Evolutionary conservation across 23 tunicate species (phyloP), one percentile per base, ranked within the genome.

Genomic region (Phallusia fumigata): DNA sequence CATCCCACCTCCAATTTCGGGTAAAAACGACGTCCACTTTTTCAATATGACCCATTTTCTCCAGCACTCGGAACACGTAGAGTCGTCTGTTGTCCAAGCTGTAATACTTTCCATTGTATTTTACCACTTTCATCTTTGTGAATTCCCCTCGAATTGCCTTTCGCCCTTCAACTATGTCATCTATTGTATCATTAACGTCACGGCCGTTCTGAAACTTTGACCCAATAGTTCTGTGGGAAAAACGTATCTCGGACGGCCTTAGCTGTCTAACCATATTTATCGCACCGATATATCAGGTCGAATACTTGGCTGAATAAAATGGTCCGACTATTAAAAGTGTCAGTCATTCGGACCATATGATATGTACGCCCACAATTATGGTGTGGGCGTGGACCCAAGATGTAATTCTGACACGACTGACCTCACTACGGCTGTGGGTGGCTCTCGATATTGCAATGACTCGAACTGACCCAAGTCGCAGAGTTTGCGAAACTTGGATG

Each of bases 161-260:
- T 22, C 26, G 22, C 22, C 53, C 24, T 18, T 5, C 31, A 6
- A 21, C 32, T 13, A 82, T 72, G n/a, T 53, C 26, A 18, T 65
- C 64, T 28, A 65, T 65, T 21, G 52, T 40, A 0, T 36, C 30
- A 32, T 82, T 72, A 11, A 82, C 31, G 8, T n/a, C 52, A 5
- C 11, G 32, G 53, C 79, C 79, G 65, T 72, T 35, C 28, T 47
- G 79, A 36, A 82, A 82, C 30, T 35, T 65, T 21, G 30, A 6
- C 15, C 18, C 16, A 65, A 82, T 72, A 26, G 31, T 82, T 8
- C 73, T 52, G n/a, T 82, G 85, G 30, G 31, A 32, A 35, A 53
- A 72, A 5, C 74, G 75, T 30, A 82, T 73, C 8, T 82, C 85
- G 0, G 85, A 82, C 32, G 85, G 85, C 69, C 28, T 58, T 58